Evolutionary conservation across 2,113 vertebrate genomes (phyloP), one percentile per base, ranked within the genome.

Genomic region (Stigmatopora argus): DNA sequence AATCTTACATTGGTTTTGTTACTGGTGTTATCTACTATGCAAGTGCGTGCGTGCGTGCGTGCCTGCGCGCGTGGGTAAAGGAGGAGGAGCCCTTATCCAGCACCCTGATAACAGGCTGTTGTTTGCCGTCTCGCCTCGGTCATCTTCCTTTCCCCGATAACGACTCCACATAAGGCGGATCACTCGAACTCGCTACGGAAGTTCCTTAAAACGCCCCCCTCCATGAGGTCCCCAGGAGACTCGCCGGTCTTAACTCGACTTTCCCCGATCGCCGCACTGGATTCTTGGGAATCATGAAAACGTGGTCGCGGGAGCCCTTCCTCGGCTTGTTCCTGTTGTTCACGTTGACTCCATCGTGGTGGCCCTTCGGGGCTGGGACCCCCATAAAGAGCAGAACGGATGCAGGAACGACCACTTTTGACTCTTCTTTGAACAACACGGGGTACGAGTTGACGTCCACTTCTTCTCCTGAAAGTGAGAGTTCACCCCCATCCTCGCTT

Each of bases 261-360:
- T 41, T 77, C 12, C 58, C 69, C 71, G 66, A 70, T 79, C 49
- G 35, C 68, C 74, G 72, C 64, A 72, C 21, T 58, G 67, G 64
- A 80, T 67, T 70, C 73, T 77, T 71, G 52, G 47, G 56, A 69
- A 89, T 83, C 81, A 92, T 91, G 90, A 88, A 85, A 91, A 86
- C 87, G 88, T 85, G 90, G 70, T 82, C 73, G 63, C 52, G 71
- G 82, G 83, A 72, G 78, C 83, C 74, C 69, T 78, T 82, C 78
- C 75, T 72, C 65, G 72, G 82, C 61, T 46, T 84, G 68, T 83
- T 71, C 51, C 64, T 90, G 74, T 71, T 75, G 70, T 84, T 90
- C 56, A 77, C 88, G 78, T 68, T 85, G 65, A 71, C n/a, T 71
- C 72, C 85, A 45, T 78, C 82, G 78, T 73, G 77, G 73, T 73